Evolutionary conservation across 1,140 invertebrate species (phyloP).

Genomic region (Drosophila equinoxialis): DNA sequence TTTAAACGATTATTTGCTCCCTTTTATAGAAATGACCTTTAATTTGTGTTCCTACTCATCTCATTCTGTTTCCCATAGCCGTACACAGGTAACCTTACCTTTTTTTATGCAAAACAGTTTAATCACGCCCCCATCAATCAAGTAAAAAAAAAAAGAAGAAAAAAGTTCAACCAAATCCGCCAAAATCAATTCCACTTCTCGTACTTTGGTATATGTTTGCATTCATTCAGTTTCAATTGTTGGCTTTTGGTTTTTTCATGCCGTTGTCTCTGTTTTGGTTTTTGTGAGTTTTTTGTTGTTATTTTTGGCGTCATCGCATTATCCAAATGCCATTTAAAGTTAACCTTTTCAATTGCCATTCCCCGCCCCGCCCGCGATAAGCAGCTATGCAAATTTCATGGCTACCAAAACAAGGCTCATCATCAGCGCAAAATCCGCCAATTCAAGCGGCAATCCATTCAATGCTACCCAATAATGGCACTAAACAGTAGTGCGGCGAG

Average conservation of each 20-base stretch:
- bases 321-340: constrained; percentile 77
- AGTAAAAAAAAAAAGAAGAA: constrained; percentile 13
- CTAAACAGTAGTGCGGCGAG: constrained; percentile 4
- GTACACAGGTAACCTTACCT: constrained; percentile 43
- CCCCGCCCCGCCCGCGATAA: constrained; percentile 19
- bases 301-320: constrained; percentile 65
- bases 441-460: constrained; percentile 65
- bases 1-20: not conserved
- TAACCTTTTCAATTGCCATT: constrained; percentile 71
- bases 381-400: constrained; percentile 75
- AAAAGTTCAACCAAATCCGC: constrained; percentile 46
- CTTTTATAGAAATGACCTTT: not conserved
- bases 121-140: constrained; percentile 59
- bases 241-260: constrained; percentile 40
- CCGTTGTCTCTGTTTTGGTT: constrained; percentile 27
- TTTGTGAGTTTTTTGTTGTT: constrained; percentile 42
- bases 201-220: constrained; percentile 20
- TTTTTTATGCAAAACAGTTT: constrained; percentile 60
- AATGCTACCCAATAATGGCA: constrained; percentile 67
- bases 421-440: constrained; percentile 52
- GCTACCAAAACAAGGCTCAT: constrained; percentile 68
- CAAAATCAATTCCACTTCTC: constrained; percentile 51
- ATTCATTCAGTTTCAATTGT: constrained; percentile 40
- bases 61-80: constrained; percentile 33
- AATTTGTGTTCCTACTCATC: constrained; percentile 3